Evolutionary conservation across 2,797 vertebrate genomes (phyloP), one percentile per base, ranked within the genome.

Genomic region (Stomatorhinus walkeri): DNA sequence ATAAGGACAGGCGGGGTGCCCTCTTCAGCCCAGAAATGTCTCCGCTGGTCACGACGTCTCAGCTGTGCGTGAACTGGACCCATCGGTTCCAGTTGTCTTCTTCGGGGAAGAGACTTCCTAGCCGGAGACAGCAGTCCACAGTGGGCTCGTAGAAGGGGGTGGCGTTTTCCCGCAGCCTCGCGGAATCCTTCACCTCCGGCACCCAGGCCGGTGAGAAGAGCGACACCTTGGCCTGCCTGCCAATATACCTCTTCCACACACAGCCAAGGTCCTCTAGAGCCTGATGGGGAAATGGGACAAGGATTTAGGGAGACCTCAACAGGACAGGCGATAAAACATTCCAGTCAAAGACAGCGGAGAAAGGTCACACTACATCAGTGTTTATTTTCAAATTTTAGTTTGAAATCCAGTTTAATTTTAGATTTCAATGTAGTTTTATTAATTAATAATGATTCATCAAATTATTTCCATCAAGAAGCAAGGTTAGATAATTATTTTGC

Each of bases 61-160:
- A 94, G 5, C 91, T 87, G 8, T 94, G 93, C 14, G 93, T 79
- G 85, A 94, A 92, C 4, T 95, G 94, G 2, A 94, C 88, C 93
- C 94, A 97, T 61, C 95, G 95, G 92, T 98, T 98, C 98, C 98
- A 99, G 87, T 97, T 96, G 72, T 94, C 93, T 87, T 98, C 96
- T 0, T 94, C 94, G 24, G 98, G 98, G 59, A 99, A 96, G 79
- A 97, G 93, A 9, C 94, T 94, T 22, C 96, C 94, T 89, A 99
- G 95, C 51, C 94, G 95, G 85, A 99, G 92, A 48, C 96, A 94
- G 89, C 97, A 97, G 95, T 97, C 97, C 91, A 98, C 90, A 0
- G 97, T 97, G 61, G 98, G 97, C 93, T 99, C 98, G 0, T 98
- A 99, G 91, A 96, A 99, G 0, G 93, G 92, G 0, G 59, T 24